These are phyloP conservation scores for Larimichthys crocea DNA, from an alignment of 2,113 vertebrate species.

Conservation along the genomic window DNA sequence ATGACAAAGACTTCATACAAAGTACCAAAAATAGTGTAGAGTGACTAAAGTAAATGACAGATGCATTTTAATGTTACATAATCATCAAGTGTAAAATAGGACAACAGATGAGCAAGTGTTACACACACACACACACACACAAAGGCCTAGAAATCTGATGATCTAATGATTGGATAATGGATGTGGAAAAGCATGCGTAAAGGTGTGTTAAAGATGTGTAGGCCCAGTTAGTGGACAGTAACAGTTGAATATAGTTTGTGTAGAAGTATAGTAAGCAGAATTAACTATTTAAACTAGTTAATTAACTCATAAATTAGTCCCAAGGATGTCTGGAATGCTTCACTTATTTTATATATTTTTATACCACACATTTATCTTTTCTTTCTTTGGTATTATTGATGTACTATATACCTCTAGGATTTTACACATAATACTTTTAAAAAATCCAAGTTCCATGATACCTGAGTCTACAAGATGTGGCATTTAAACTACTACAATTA, in stretches of 20 bases:
- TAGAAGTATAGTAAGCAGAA: neutral
- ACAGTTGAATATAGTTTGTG: neutral
- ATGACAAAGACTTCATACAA: slow-evolving; percentile 44
- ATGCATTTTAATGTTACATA: slow-evolving; percentile 40
- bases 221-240: neutral
- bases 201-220: slow-evolving; percentile 9
- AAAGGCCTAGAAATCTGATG: slow-evolving; percentile 8
- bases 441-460: neutral
- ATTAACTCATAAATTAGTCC: neutral
- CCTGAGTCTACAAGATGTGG: neutral
- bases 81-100: slow-evolving; percentile 41
- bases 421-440: neutral
- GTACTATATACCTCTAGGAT: neutral
- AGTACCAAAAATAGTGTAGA: slow-evolving; percentile 46
- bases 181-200: slow-evolving; percentile 6
- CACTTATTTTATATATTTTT: neutral
- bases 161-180: slow-evolving; percentile 32
- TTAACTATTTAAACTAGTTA: neutral
- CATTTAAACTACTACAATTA: neutral
- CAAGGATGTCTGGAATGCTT: neutral
- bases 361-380: neutral
- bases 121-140: slow-evolving; percentile 7
- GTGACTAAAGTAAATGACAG: slow-evolving; percentile 43
- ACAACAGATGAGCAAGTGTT: slow-evolving; percentile 47
- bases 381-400: neutral